A percentile compares a stretch with the other conserved stretches of the same genome.
Conservation (phyloP, 37 sponge, comb jelly and placozoan genomes). For the Diacarnus erythraeanus region DNA sequence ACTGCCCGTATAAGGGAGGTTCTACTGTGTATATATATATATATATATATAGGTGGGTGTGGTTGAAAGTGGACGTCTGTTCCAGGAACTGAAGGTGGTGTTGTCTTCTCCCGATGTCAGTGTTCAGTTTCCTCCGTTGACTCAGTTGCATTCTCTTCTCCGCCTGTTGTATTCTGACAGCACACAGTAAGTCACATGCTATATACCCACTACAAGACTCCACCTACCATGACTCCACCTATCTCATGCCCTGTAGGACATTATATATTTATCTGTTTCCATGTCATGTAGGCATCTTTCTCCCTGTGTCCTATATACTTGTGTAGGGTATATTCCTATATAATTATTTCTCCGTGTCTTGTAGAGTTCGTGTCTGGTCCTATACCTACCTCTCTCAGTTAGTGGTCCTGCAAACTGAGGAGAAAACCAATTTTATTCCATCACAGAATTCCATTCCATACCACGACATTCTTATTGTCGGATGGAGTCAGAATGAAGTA, state of each 20-base stretch:
- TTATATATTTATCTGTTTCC: no score
- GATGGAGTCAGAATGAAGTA: not conserved
- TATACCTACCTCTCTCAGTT: not conserved
- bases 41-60: constrained; percentile 2
- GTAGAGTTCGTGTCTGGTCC: not conserved
- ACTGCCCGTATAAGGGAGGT: not conserved
- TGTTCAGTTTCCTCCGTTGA: constrained; percentile 77
- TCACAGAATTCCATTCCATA: not conserved
- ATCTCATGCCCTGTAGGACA: no score
- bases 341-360: not conserved
- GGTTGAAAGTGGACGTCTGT: constrained; percentile 1
- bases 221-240: no score
- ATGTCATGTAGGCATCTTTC: no score
- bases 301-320: no score
- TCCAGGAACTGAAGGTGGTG: not conserved
- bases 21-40: not conserved
- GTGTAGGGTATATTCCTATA: no score
- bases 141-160: constrained; percentile 93
- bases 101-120: not conserved
- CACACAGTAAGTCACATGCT: constrained; percentile 87
- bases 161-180: constrained; percentile 90
- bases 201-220: constrained; percentile 3
- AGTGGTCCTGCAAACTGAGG: not conserved
- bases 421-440: not conserved
- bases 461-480: not conserved